Base-by-base conservation (phyloP, 37 sponge, comb jelly and placozoan genomes). In the Ephydatia muelleri region DNA sequence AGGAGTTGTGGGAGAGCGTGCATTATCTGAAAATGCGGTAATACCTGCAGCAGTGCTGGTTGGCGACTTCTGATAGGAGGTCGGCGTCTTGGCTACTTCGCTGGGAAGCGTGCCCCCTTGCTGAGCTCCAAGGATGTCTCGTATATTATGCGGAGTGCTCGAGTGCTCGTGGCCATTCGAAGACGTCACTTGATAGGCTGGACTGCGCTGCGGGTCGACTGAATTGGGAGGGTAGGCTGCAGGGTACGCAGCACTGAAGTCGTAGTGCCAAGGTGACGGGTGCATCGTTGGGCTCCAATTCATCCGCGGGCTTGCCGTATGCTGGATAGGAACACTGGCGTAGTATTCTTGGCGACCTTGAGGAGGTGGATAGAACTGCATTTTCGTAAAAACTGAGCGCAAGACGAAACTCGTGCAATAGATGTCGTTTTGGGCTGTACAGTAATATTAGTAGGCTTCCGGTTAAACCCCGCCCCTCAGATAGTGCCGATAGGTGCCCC, bases 21-120 rank as follows among this genome's bases (percentile, higher is more conserved):
- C 34, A 47, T 90, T 81, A n/a, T 85, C 81, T 0, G 81, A 77
- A 22, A 70, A 49, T 25, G 75, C 75, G 21, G 75, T 36, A 22
- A 73, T 36, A 26, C 32, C 35, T n/a, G 82, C 88, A 38, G 81
- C 72, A 14, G 88, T 75, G 64, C 89, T 85, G 28, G 93, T 89
- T 0, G 93, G 93, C 21, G 86, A 89, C 39, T 92, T 88, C 83
- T 92, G 89, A 72, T 92, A 88, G 71, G 78, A 39, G 0, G 85
- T 75, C 3, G 85, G 82, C 12, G 89, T 92, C 64, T 89, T 93
- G 68, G 93, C 93, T n/a, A 86, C 48, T 82, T 89, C 93, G 49
- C 90, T 86, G 5, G 49, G 72, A 8, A 89, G 87, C 27, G 85
- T 82, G 14, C 36, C 83, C 2, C 36, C 69, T 9, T 79, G 85